phyloP scores from a whole-genome alignment of 2,113 vertebrate species.

The Oncorhynchus gorbuscha region DNA sequence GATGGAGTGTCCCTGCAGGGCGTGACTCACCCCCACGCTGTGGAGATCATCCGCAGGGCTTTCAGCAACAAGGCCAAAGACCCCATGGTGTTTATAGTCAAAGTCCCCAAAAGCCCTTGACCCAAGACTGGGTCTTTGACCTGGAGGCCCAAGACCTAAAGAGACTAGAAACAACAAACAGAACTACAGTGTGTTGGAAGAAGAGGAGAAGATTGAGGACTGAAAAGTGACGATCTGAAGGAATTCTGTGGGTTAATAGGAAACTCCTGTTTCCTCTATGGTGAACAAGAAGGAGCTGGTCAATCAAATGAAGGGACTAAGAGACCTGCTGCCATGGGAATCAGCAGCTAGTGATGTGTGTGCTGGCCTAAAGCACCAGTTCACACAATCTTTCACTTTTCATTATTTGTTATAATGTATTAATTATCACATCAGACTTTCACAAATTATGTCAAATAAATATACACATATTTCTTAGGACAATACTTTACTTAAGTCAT shows the following conservation, averaged over 20 bases:
- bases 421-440: not conserved
- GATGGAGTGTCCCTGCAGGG: slow-evolving; percentile 85
- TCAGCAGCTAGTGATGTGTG: slow-evolving; percentile 8
- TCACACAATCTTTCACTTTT: slow-evolving; percentile 5
- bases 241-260: not conserved
- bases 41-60: slow-evolving; percentile 90
- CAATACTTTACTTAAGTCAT: slow-evolving; percentile 11
- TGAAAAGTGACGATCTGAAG: not conserved
- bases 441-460: not conserved
- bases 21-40: slow-evolving; percentile 88
- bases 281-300: not conserved
- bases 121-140: not conserved
- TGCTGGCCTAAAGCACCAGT: not conserved
- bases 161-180: not conserved
- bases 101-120: slow-evolving; percentile 70
- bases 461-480: slow-evolving; percentile 1
- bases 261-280: not conserved
- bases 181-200: not conserved
- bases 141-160: not conserved
- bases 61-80: slow-evolving; percentile 91
- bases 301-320: not conserved
- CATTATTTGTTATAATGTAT: slow-evolving; percentile 2
- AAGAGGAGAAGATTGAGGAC: not conserved
- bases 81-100: slow-evolving; percentile 92
- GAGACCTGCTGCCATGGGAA: not conserved